Percentiles rank a stretch among this genome's conserved stretches.
phyloP scores from a whole-genome alignment of 2,888 invertebrate species.

The Erebia ligea region DNA sequence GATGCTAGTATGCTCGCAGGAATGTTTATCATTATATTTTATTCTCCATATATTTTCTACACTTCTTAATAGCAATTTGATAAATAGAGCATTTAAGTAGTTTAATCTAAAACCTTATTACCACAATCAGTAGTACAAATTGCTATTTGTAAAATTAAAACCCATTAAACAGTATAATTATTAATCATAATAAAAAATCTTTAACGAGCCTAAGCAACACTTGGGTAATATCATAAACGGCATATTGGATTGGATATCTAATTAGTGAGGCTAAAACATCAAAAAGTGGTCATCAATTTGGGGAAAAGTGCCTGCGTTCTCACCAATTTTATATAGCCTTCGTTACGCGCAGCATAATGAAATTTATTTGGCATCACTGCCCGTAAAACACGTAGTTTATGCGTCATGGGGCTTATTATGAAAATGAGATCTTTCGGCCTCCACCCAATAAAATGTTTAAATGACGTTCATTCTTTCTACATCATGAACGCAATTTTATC shows the following conservation, averaged over 20 bases:
- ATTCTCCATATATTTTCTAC: no score
- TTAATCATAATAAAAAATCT: neutral
- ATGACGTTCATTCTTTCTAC: conserved; percentile 67
- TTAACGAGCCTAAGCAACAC: conserved; percentile 7
- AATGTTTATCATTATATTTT: no score
- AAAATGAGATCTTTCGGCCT: conserved; percentile 62
- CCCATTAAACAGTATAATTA: neutral
- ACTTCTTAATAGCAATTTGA: neutral
- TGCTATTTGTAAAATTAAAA: conserved; percentile 8
- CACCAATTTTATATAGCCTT: conserved; percentile 47
- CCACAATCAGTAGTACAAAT: neutral
- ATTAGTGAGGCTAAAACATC: conserved; percentile 29
- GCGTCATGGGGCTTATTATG: conserved; percentile 61
- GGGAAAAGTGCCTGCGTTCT: conserved; percentile 46
- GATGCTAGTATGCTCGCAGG: no score
- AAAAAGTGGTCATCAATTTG: conserved; percentile 28
- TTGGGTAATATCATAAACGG: conserved; percentile 14
- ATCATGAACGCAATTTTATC: conserved; percentile 53
- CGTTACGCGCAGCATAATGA: conserved; percentile 48
- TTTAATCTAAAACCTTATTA: neutral
- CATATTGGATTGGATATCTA: conserved; percentile 8
- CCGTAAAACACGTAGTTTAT: conserved; percentile 72
- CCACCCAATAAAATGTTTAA: conserved; percentile 69
- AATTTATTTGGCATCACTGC: conserved; percentile 68
- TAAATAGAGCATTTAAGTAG: neutral